Conservation (phyloP, 2,888 invertebrate genomes). For the Scelioninae gen. 1 region DNA sequence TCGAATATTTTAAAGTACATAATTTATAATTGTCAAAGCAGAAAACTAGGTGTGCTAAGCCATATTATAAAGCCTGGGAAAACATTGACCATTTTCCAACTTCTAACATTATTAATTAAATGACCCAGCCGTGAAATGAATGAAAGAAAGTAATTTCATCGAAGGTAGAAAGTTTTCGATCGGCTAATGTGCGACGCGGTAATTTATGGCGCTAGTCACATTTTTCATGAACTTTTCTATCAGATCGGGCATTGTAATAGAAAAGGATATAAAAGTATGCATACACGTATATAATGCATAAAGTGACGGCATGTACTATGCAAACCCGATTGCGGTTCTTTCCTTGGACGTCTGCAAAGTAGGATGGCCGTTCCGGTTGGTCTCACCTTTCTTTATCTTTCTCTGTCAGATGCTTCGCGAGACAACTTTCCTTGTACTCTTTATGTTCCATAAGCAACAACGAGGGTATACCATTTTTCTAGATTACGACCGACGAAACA, state of each 20-base stretch:
- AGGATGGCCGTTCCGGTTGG: conserved; percentile 59
- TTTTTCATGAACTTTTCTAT: conserved; percentile 50
- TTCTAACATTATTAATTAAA: conserved; percentile 29
- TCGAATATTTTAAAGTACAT: no score
- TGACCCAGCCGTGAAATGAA: conserved; percentile 21
- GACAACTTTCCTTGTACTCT: conserved; percentile 54
- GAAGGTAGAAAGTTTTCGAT: conserved; percentile 46
- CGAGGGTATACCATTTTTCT: conserved; percentile 47
- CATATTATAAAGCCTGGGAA: conserved; percentile 15
- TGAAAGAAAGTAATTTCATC: conserved; percentile 45
- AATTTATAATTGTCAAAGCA: conserved; percentile 15
- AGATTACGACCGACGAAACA: conserved; percentile 33
- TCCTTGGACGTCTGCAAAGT: conserved; percentile 54
- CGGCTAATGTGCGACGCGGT: conserved; percentile 33
- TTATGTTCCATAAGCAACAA: conserved; percentile 43
- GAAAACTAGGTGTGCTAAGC: conserved; percentile 1
- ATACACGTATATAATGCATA: conserved; percentile 29
- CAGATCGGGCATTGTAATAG: conserved; percentile 40
- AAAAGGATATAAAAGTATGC: conserved; percentile 24
- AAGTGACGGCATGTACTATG: conserved; percentile 42
- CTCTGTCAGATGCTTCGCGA: conserved; percentile 41
- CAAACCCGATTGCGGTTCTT: conserved; percentile 51
- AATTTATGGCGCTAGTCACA: conserved; percentile 40
- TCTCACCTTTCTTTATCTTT: conserved; percentile 62
- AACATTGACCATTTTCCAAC: conserved; percentile 7